These are phyloP conservation scores for Acanthis flammea DNA, from an alignment of 2,797 vertebrate species.

Conservation along the genomic window DNA sequence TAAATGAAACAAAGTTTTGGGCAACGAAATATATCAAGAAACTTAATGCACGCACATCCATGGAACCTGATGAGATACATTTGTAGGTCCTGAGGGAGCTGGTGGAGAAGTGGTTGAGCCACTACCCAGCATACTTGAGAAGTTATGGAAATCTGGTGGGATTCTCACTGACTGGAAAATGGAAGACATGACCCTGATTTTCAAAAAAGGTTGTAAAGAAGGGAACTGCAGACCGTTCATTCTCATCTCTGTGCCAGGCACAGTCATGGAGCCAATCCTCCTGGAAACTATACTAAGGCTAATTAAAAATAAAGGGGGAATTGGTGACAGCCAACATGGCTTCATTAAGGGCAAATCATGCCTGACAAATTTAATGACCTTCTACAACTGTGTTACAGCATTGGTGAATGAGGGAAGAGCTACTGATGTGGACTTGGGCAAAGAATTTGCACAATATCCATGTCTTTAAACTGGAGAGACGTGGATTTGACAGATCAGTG, in stretches of 20 bases:
- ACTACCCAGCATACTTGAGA: neutral
- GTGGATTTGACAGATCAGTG: neutral
- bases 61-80: neutral
- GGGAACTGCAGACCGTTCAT: fast-evolving
- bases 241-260: neutral
- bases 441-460: neutral
- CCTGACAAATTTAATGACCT: neutral
- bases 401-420: neutral
- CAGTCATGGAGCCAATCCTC: neutral
- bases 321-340: neutral
- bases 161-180: neutral
- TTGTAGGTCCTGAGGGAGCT: neutral
- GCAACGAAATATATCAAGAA: neutral
- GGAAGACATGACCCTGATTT: neutral
- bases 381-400: neutral
- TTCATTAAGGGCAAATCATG: neutral
- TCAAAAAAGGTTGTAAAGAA: neutral
- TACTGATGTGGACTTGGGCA: neutral
- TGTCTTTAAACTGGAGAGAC: neutral
- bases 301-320: neutral
- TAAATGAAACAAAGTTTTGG: neutral
- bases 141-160: neutral
- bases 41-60: fast-evolving
- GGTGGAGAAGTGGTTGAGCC: neutral
- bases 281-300: neutral